Conservation (phyloP, 2,797 vertebrate species). For the Pampus argenteus region DNA sequence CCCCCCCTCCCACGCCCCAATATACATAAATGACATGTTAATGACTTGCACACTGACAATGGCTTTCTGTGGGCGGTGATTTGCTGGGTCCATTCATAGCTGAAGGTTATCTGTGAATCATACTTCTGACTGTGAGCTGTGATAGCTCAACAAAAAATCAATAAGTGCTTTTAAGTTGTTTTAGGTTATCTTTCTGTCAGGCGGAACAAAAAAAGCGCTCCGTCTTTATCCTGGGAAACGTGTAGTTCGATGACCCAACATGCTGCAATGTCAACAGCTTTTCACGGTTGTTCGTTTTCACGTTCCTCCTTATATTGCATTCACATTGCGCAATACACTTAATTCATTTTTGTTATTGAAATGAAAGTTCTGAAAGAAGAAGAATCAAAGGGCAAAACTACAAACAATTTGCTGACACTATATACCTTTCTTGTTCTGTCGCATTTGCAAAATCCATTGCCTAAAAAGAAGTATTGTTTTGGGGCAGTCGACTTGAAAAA, state of each 20-base stretch:
- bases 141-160: conserved; percentile 45
- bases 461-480: conserved; percentile 48
- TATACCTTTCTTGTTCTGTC: conserved; percentile 61
- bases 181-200: conserved; percentile 22
- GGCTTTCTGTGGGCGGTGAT: conserved; percentile 51
- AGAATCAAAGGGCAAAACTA: conserved; percentile 49
- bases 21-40: conserved; percentile 73
- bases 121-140: conserved; percentile 28
- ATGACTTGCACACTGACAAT: conserved; percentile 59
- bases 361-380: conserved; percentile 34
- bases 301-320: conserved; percentile 18
- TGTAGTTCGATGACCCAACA: neutral
- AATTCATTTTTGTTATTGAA: conserved; percentile 54
- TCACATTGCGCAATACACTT: conserved; percentile 2
- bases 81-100: conserved; percentile 52
- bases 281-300: conserved; percentile 3
- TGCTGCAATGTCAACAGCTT: conserved; percentile 7
- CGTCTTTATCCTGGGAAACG: conserved; percentile 22
- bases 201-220: conserved; percentile 23
- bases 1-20: conserved; percentile 32
- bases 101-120: conserved; percentile 64
- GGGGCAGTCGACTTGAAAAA: conserved; percentile 34
- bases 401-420: conserved; percentile 67
- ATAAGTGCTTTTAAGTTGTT: conserved; percentile 39
- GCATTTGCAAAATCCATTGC: conserved; percentile 67